Conservation (phyloP, 2,797 vertebrate species). For the Enteromius paludinosus region DNA sequence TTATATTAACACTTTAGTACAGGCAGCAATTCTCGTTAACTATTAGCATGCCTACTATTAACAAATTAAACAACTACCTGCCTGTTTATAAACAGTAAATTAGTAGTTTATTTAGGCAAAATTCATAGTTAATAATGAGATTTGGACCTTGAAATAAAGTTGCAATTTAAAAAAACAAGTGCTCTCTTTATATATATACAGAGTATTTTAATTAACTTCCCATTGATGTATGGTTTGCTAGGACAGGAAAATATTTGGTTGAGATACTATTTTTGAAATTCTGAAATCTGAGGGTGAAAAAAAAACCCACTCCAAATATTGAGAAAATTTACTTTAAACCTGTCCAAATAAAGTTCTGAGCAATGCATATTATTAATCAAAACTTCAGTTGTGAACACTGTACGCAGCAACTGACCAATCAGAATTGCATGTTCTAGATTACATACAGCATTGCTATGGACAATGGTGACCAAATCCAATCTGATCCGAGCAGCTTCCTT, state of each 20-base stretch:
- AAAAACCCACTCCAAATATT: too few species aligned
- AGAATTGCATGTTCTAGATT: neutral
- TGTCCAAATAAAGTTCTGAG: too few species aligned
- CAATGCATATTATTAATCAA: too few species aligned
- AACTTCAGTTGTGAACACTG: neutral
- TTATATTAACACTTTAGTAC: neutral
- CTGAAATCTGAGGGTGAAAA: too few species aligned
- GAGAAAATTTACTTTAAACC: too few species aligned
- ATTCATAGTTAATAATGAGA: neutral
- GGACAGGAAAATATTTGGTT: too few species aligned
- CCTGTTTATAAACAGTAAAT: neutral
- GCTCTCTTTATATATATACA: too few species aligned
- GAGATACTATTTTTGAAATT: too few species aligned
- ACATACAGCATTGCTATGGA: neutral
- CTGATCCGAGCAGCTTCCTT: neutral
- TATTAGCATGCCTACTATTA: neutral
- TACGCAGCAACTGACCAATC: neutral
- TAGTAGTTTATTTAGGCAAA: neutral
- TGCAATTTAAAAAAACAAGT: neutral
- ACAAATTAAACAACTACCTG: neutral
- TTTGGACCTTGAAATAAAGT: neutral
- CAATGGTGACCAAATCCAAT: neutral
- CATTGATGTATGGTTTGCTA: too few species aligned
- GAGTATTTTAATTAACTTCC: too few species aligned
- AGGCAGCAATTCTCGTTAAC: neutral